A percentile compares a stretch with the other conserved stretches of the same genome.
These are phyloP conservation scores for Muscina levida DNA, from an alignment of 2,888 invertebrate genomes.

Conservation along the genomic window DNA sequence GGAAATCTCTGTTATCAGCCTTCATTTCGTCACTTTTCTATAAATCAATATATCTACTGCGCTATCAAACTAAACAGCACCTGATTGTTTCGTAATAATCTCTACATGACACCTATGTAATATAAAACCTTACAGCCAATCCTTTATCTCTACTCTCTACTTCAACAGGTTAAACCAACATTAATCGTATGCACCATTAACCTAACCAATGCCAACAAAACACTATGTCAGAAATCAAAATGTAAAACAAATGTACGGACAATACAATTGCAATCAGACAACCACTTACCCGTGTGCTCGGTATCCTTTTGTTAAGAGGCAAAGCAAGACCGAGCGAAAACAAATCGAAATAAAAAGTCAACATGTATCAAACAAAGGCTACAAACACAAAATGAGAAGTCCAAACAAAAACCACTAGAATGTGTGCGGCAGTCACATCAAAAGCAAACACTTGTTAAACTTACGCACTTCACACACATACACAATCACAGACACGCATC, in stretches of 20 bases:
- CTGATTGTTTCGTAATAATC: too few species aligned
- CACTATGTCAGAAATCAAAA: neutral
- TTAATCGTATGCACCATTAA: slow-evolving; percentile 42
- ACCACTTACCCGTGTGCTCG: too few species aligned
- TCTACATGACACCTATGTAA: too few species aligned
- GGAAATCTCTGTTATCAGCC: too few species aligned
- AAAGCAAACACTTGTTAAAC: slow-evolving; percentile 62
- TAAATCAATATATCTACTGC: too few species aligned
- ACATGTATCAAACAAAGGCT: slow-evolving; percentile 8
- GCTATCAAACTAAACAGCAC: too few species aligned
- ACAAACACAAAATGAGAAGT: slow-evolving; percentile 8
- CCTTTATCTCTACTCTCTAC: too few species aligned
- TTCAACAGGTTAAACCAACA: slow-evolving; percentile 5
- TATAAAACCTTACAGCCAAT: too few species aligned
- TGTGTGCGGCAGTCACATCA: slow-evolving; percentile 8
- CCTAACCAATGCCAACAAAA: slow-evolving; percentile 24
- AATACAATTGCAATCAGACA: slow-evolving; percentile 42
- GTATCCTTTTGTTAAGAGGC: too few species aligned
- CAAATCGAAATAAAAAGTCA: slow-evolving; percentile 11
- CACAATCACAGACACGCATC: neutral
- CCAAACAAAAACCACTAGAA: neutral
- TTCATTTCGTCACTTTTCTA: too few species aligned
- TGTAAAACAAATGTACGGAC: slow-evolving; percentile 23
- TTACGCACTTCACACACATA: slow-evolving; percentile 49
- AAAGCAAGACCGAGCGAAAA: neutral